A percentile compares a stretch with the other conserved stretches of the same genome.
phyloP scores from a whole-genome alignment of 2,797 vertebrate genomes.

The Tragopan temminckii region DNA sequence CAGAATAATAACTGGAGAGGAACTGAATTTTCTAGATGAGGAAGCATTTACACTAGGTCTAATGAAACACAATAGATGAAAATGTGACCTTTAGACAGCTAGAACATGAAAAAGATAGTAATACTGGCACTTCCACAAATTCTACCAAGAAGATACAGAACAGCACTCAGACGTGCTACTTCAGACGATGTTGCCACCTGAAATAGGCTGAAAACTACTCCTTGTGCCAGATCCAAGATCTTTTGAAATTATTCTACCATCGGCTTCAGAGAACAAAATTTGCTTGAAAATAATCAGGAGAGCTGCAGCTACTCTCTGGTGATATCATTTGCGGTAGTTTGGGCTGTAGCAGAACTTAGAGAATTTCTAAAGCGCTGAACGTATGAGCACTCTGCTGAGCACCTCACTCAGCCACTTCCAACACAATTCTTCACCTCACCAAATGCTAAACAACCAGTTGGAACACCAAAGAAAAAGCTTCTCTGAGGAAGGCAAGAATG shows the following conservation, averaged over 20 bases:
- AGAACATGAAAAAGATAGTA: background rate
- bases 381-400: background rate
- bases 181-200: background rate
- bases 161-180: background rate
- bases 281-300: background rate
- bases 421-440: background rate
- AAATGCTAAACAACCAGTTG: background rate
- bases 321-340: background rate
- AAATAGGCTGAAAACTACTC: background rate
- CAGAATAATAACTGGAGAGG: background rate
- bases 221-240: background rate
- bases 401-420: background rate
- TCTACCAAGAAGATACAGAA: background rate
- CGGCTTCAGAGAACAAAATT: conserved; percentile 3
- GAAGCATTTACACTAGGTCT: background rate
- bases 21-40: background rate
- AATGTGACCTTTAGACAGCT: background rate
- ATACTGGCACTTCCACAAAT: background rate
- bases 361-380: background rate
- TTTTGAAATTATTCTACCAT: background rate
- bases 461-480: background rate
- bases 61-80: background rate
- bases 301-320: background rate
- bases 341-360: background rate
- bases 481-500: background rate